These are phyloP conservation scores for Oncorhynchus kisutch DNA, from an alignment of 2,113 vertebrate genomes.

Conservation along the genomic window DNA sequence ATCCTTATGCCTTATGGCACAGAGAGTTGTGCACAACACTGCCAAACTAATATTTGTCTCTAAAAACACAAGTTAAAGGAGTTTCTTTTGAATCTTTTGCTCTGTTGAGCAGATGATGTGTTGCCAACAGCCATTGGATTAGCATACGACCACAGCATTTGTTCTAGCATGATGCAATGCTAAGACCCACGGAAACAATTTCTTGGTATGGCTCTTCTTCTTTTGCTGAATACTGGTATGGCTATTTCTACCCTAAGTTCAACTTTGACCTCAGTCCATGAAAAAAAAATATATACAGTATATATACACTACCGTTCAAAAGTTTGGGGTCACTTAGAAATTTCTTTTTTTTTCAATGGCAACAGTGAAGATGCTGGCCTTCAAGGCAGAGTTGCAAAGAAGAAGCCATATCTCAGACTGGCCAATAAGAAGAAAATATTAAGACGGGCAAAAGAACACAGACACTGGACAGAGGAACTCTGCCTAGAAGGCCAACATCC, in stretches of 20 bases:
- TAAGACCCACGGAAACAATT: conserved; percentile 49
- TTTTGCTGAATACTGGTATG: conserved; percentile 54
- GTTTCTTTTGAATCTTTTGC: conserved; percentile 62
- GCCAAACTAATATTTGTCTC: conserved; percentile 50
- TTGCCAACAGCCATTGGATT: conserved; percentile 55
- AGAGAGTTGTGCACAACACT: conserved; percentile 60
- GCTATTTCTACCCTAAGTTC: conserved; percentile 34
- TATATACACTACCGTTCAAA: conserved; percentile 45
- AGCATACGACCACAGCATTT: conserved; percentile 51
- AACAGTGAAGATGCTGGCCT: no score
- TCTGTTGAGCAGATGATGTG: conserved; percentile 66
- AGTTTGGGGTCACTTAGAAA: no score
- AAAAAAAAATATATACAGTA: not conserved
- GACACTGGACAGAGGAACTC: no score
- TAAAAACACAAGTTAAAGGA: conserved; percentile 45
- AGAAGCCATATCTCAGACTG: no score
- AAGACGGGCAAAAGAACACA: no score
- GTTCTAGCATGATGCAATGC: conserved; percentile 43
- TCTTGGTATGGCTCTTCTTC: conserved; percentile 42
- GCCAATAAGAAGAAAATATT: no score
- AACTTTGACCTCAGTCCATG: conserved; percentile 53
- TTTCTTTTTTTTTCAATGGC: no score
- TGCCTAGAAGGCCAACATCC: no score
- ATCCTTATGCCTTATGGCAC: conserved; percentile 61
- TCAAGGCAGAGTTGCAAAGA: no score